These are phyloP conservation scores for Peribatodes rhomboidaria DNA, from an alignment of 2,888 invertebrate species.

Conservation along the genomic window DNA sequence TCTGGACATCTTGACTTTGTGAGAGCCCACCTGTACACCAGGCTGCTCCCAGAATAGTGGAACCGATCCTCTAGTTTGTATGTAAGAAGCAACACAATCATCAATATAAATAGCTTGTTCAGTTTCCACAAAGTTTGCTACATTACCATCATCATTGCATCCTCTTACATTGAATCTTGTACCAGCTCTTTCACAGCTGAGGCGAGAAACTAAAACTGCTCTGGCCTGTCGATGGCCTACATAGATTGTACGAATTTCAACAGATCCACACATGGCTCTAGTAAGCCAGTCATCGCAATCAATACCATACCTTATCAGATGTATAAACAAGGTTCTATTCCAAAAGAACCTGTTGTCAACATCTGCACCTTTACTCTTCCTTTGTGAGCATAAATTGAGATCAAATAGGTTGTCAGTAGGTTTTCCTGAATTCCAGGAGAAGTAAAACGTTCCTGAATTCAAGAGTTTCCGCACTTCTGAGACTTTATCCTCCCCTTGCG, in stretches of 20 bases:
- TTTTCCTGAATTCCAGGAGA: conserved; percentile 91
- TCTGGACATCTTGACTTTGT: conserved; percentile 98
- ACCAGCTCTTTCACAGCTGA: conserved; percentile 99
- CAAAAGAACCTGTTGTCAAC: conserved; percentile 99
- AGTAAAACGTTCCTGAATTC: conserved; percentile 99
- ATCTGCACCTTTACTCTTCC: conserved; percentile 91
- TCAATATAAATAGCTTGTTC: conserved; percentile 98
- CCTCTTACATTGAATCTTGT: conserved; percentile 99
- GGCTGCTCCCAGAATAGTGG: conserved; percentile 99
- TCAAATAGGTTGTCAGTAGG: conserved; percentile 89
- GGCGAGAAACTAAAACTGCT: conserved; percentile 97
- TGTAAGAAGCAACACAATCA: conserved; percentile 94
- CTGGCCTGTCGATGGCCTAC: conserved; percentile 97
- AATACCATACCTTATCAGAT: conserved; percentile 96
- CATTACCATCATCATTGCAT: conserved; percentile 99
- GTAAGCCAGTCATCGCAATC: conserved; percentile 96
- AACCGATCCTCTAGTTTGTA: conserved; percentile 98
- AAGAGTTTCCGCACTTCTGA: conserved; percentile 93
- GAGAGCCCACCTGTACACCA: conserved; percentile 99
- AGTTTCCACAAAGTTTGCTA: conserved; percentile 99
- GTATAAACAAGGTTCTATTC: conserved; percentile 98
- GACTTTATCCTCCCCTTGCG: conserved; percentile 87
- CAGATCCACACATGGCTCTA: conserved; percentile 98
- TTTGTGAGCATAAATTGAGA: conserved; percentile 97
- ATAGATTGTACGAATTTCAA: conserved; percentile 99